phyloP scores from a whole-genome alignment of 2,888 invertebrate species.

The Yponomeuta plumbellus region DNA sequence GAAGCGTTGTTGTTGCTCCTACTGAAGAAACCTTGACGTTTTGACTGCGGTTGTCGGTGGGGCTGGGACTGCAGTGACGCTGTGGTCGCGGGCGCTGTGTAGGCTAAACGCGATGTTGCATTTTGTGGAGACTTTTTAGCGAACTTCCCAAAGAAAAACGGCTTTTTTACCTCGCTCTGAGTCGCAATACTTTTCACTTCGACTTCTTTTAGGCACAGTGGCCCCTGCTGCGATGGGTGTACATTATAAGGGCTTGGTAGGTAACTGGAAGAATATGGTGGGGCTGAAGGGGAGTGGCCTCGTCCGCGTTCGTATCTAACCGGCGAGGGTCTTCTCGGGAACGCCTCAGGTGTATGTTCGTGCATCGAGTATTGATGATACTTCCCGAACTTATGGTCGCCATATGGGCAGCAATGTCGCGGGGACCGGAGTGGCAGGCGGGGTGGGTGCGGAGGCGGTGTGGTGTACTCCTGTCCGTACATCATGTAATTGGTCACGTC shows the following conservation, averaged over 20 bases:
- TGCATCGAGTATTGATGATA: not conserved
- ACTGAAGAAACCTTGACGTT: conserved; percentile 35
- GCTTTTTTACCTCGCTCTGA: conserved; percentile 58
- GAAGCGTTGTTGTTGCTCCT: conserved; percentile 46
- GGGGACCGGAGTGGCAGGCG: not conserved
- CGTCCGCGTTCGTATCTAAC: not conserved
- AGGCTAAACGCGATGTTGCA: conserved; percentile 22
- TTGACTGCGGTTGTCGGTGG: conserved; percentile 16
- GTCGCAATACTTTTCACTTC: conserved; percentile 64
- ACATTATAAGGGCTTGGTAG: conserved; percentile 21
- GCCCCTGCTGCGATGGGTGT: conserved; percentile 40
- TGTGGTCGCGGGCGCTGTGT: not conserved
- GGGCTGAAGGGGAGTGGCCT: conserved; percentile 23
- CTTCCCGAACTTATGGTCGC: not conserved
- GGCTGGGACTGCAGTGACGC: conserved; percentile 10
- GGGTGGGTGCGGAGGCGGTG: not conserved
- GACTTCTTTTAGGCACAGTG: conserved; percentile 59
- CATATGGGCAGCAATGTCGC: not conserved
- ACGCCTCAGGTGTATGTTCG: not conserved
- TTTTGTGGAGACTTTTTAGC: conserved; percentile 42
- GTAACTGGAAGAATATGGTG: conserved; percentile 28
- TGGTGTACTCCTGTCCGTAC: not conserved
- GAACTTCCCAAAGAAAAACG: conserved; percentile 38
- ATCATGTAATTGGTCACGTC: not conserved
- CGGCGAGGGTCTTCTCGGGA: not conserved